These are phyloP conservation scores for Leptoclinus maculatus DNA, from an alignment of 2,797 vertebrate species.

Conservation along the genomic window DNA sequence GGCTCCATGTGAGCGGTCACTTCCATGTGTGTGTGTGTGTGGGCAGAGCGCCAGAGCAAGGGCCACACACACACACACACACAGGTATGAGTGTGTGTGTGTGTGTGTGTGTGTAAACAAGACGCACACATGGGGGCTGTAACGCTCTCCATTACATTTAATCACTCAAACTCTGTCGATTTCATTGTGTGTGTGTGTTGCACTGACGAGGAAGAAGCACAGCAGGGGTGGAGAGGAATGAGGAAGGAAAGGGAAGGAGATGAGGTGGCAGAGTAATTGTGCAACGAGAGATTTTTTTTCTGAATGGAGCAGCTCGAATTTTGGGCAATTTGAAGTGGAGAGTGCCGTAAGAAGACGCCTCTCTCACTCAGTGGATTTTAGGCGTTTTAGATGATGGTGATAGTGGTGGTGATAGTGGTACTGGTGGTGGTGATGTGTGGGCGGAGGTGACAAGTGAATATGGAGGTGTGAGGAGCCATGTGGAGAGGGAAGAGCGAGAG, in stretches of 20 bases:
- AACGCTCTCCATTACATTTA: constrained; percentile 61
- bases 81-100: constrained; percentile 20
- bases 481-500: constrained; percentile 19
- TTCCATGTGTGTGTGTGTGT: constrained; percentile 64
- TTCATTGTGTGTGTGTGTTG: constrained; percentile 38
- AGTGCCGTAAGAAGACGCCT: constrained; percentile 4
- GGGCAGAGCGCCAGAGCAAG: constrained; percentile 46
- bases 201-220: neutral
- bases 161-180: constrained; percentile 54
- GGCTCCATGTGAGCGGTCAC: constrained; percentile 52
- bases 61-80: constrained; percentile 44
- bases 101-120: constrained; percentile 39
- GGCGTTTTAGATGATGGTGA: constrained; percentile 15
- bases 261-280: constrained; percentile 6
- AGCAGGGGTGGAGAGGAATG: neutral
- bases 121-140: constrained; percentile 48
- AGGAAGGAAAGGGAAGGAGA: neutral
- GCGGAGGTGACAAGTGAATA: constrained; percentile 47
- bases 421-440: constrained; percentile 24
- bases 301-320: constrained; percentile 34
- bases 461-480: constrained; percentile 62
- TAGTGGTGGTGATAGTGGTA: neutral
- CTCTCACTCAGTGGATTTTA: constrained; percentile 7
- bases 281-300: constrained; percentile 19
- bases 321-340: neutral